Evolutionary conservation across 2,888 invertebrate genomes (phyloP).

Genomic region (Gandaritis pyraliata): DNA sequence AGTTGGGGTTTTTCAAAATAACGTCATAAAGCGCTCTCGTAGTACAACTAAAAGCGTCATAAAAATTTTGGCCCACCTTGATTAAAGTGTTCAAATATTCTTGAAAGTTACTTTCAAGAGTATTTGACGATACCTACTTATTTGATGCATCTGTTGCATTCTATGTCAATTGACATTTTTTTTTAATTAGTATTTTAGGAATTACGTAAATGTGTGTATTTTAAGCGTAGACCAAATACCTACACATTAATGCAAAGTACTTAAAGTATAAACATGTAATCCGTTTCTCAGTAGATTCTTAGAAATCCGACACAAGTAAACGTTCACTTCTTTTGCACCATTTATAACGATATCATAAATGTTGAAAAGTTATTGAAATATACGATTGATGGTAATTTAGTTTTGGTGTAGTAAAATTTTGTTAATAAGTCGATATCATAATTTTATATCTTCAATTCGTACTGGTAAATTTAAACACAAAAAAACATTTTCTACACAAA

Average conservation of each 20-base stretch:
- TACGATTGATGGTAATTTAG: too few relatives aligned
- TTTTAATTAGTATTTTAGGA: not conserved
- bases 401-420: too few relatives aligned
- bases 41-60: not conserved
- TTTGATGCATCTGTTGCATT: not conserved
- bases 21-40: not conserved
- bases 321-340: slow-evolving; percentile 4
- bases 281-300: slow-evolving; percentile 1
- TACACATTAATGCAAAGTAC: slow-evolving; percentile 16
- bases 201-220: slow-evolving; percentile 6
- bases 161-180: slow-evolving; percentile 14
- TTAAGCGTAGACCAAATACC: slow-evolving; percentile 18
- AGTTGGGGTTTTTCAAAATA: not conserved
- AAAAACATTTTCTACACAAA: too few relatives aligned
- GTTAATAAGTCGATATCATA: too few relatives aligned
- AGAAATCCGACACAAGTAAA: not conserved
- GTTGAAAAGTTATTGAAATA: not conserved
- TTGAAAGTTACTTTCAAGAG: not conserved
- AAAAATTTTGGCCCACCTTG: not conserved
- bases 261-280: slow-evolving; percentile 4
- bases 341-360: slow-evolving; percentile 1
- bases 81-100: not conserved
- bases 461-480: too few relatives aligned
- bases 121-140: not conserved
- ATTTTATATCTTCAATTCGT: too few relatives aligned